phyloP scores from a whole-genome alignment of 1,140 invertebrate species.

The Heliconius himera region DNA sequence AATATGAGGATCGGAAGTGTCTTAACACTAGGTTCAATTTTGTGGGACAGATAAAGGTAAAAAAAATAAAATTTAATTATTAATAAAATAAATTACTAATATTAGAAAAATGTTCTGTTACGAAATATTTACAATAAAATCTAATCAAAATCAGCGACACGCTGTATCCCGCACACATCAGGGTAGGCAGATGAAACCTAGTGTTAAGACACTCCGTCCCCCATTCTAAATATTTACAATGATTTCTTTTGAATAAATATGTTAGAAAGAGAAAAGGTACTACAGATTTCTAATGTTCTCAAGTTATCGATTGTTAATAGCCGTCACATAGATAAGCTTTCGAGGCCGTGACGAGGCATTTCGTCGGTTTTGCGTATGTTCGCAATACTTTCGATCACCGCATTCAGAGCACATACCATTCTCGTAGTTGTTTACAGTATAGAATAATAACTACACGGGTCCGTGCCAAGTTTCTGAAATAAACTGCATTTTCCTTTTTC shows the following conservation, averaged over 20 bases:
- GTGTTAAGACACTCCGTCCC: too few relatives aligned
- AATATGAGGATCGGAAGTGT: too few relatives aligned
- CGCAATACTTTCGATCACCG: constrained; percentile 39
- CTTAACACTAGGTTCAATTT: too few relatives aligned
- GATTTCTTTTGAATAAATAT: not conserved
- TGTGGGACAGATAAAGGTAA: too few relatives aligned
- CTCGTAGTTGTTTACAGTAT: constrained; percentile 36
- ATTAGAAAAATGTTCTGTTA: too few relatives aligned
- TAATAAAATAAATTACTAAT: too few relatives aligned
- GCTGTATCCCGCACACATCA: too few relatives aligned
- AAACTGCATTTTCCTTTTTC: constrained; percentile 43
- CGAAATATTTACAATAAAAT: too few relatives aligned
- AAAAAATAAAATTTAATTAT: too few relatives aligned
- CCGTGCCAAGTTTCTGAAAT: constrained; percentile 42
- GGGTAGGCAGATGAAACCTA: too few relatives aligned
- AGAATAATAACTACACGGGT: constrained; percentile 43
- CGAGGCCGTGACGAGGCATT: constrained; percentile 34
- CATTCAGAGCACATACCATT: constrained; percentile 28
- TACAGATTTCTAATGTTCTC: constrained; percentile 23
- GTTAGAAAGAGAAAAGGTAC: constrained; percentile 7
- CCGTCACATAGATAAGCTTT: constrained; percentile 37
- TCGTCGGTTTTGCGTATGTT: constrained; percentile 43
- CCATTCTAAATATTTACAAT: not conserved
- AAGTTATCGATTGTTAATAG: constrained; percentile 27
- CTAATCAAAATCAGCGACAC: too few relatives aligned